A percentile compares a stretch with the other conserved stretches of the same genome.
Evolutionary conservation across 2,888 invertebrate species (phyloP).

Genomic region (Caenorhabditis plicata): DNA sequence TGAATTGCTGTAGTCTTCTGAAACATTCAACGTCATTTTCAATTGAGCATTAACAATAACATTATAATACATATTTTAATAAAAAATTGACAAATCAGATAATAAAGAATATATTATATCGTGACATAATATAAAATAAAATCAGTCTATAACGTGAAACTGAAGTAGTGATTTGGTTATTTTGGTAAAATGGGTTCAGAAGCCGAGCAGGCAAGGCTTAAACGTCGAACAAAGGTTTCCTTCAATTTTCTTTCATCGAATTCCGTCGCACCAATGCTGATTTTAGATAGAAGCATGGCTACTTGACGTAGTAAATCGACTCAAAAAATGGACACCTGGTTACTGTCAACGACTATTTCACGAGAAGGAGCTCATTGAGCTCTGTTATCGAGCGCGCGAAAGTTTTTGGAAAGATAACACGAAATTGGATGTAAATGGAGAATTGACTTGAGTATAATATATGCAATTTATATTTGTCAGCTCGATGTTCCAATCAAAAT

Average conservation of each 20-base stretch:
- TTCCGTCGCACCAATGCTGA: background rate
- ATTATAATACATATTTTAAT: too few species aligned
- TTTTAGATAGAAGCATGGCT: constrained; percentile 20
- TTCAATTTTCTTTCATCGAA: background rate
- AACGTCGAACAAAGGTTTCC: constrained; percentile 2
- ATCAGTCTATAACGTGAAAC: too few species aligned
- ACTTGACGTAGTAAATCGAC: constrained; percentile 11
- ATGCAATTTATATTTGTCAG: constrained; percentile 8
- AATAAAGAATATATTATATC: too few species aligned
- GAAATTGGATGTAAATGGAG: constrained; percentile 9
- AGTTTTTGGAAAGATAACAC: constrained; percentile 22
- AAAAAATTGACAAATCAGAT: too few species aligned
- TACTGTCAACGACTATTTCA: constrained; percentile 47
- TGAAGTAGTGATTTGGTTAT: too few species aligned
- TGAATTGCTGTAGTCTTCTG: too few species aligned
- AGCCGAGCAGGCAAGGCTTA: background rate
- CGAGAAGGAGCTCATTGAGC: constrained; percentile 50
- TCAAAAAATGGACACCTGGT: constrained; percentile 42
- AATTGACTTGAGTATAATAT: background rate
- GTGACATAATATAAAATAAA: too few species aligned
- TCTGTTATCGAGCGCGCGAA: constrained; percentile 44
- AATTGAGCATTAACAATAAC: too few species aligned
- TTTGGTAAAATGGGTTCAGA: background rate
- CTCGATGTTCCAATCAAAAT: constrained; percentile 96
- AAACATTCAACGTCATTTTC: too few species aligned